Evolutionary conservation across 2,113 vertebrate genomes (phyloP), one percentile per base, ranked within the genome.

Genomic region (Sylvietta virens): DNA sequence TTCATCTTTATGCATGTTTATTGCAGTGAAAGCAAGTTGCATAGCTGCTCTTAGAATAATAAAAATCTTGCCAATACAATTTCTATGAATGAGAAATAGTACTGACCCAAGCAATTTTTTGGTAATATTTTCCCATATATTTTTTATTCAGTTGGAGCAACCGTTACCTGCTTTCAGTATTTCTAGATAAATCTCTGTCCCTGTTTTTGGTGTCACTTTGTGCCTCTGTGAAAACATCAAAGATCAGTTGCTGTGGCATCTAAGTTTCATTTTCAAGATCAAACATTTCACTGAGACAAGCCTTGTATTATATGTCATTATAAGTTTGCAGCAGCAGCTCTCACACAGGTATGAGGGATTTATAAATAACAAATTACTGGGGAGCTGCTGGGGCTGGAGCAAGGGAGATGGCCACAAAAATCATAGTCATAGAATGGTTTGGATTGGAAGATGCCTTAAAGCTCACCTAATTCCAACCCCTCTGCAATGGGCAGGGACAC

Each of bases 271-370:
- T 71, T 91, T 56, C 48, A 76, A 81, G 70, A 87, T 69, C 53
- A 91, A 69, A 65, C 1, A 53, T 69, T 91, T 93, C 33, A 54
- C 11, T 71, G 39, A 81, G 22, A 53, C 60, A 74, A 81, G 35
- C 22, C 11, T 67, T 40, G 15, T 35, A 50, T 84, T 62, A 28
- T 17, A 40, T 10, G 2, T 18, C 79, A 71, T 26, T 3, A 42
- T 51, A 14, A 66, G 27, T 33, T 58, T 70, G 26, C 58, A 73
- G 72, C 3, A 78, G 13, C 31, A 80, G n/a, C 35, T 83, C 37
- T 86, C 40, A 80, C 31, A 58, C 0, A 0, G 8, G 7, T 57
- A 17, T 51, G 22, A 2, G 22, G 7, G 24, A 69, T 79, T 81
- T 81, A 51, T 15, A 79, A 47, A 31, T 12, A 85, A 50, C 23